These are phyloP conservation scores for Tenthredo livida DNA, from an alignment of 2,888 invertebrate genomes.

Conservation along the genomic window DNA sequence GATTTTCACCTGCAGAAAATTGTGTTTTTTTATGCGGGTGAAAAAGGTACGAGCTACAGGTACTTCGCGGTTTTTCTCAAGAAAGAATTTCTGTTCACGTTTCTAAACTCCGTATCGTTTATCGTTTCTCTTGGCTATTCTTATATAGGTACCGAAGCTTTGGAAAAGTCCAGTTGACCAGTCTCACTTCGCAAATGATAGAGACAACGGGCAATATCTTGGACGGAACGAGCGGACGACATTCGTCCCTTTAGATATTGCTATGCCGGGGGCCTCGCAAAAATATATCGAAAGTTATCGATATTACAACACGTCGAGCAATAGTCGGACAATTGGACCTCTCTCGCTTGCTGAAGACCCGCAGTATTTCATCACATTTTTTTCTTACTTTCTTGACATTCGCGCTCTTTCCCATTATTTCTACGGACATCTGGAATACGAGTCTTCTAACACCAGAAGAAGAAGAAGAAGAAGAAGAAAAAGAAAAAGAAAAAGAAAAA, in stretches of 20 bases:
- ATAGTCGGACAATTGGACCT: constrained; percentile 41
- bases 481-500: too few relatives aligned
- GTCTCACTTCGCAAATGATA: constrained; percentile 30
- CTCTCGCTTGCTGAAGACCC: background rate
- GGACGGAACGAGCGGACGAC: background rate
- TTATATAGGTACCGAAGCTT: background rate
- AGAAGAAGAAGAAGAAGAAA: background rate
- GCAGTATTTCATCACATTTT: constrained; percentile 18
- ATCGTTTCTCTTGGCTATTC: background rate
- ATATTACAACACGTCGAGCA: constrained; percentile 45
- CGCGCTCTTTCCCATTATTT: constrained; percentile 6
- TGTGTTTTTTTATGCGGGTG: background rate
- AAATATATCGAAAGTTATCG: constrained; percentile 46
- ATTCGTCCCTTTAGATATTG: constrained; percentile 15
- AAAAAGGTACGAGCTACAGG: background rate
- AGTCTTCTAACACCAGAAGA: background rate
- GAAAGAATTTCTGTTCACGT: background rate
- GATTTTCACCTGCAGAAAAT: background rate
- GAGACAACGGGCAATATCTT: constrained; percentile 46
- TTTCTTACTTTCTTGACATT: background rate
- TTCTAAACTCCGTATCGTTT: background rate
- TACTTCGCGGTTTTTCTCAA: background rate
- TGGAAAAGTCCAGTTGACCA: constrained; percentile 18
- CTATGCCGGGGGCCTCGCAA: background rate
- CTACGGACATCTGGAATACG: background rate